phyloP scores from a whole-genome alignment of 2,888 invertebrate genomes.

The Adelognathus sp. region DNA sequence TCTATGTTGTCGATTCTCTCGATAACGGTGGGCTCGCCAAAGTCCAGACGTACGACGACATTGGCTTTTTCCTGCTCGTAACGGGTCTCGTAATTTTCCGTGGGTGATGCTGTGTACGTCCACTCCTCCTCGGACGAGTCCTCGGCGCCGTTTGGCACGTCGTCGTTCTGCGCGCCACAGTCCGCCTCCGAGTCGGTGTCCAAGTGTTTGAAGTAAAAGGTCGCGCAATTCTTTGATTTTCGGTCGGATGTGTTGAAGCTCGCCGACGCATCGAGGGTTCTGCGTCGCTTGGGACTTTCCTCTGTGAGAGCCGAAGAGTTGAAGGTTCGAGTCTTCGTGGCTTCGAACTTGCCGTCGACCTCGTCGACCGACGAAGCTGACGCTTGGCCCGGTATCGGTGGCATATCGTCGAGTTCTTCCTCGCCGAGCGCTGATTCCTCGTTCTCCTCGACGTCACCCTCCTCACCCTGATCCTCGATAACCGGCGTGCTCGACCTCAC shows the following conservation, averaged over 20 bases:
- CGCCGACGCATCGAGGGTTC: constrained; percentile 69
- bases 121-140: constrained; percentile 87
- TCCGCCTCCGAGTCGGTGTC: constrained; percentile 93
- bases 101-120: constrained; percentile 83
- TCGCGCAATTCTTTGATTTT: constrained; percentile 91
- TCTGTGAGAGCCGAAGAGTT: constrained; percentile 27
- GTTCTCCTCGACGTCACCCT: constrained; percentile 76
- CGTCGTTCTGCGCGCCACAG: constrained; percentile 70
- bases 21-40: constrained; percentile 66
- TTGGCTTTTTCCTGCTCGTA: constrained; percentile 68
- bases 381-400: constrained; percentile 75
- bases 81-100: constrained; percentile 60
- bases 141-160: constrained; percentile 80
- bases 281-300: constrained; percentile 68
- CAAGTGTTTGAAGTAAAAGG: constrained; percentile 92
- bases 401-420: constrained; percentile 73
- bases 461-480: constrained; percentile 72
- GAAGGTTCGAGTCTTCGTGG: constrained; percentile 34
- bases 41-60: constrained; percentile 74
- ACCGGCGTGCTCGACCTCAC: constrained; percentile 53
- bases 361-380: constrained; percentile 69
- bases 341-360: constrained; percentile 68
- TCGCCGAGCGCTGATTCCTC: constrained; percentile 64
- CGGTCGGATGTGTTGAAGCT: constrained; percentile 84
- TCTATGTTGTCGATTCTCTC: constrained; percentile 61